phyloP scores from a whole-genome alignment of 2,113 vertebrate genomes.

The Bothrops jararaca region DNA sequence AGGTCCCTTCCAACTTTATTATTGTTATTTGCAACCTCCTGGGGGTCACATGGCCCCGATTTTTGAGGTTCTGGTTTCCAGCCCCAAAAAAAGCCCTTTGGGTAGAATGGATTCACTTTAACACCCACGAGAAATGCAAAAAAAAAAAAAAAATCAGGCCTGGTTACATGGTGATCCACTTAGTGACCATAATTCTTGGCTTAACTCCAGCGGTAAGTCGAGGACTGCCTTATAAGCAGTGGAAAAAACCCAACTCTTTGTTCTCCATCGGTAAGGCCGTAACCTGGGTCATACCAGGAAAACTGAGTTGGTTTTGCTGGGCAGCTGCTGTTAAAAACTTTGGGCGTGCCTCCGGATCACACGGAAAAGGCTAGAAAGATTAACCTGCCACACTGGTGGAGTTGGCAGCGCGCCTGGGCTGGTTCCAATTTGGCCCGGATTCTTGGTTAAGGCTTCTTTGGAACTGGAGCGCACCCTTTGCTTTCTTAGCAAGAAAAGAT shows the following conservation, averaged over 20 bases:
- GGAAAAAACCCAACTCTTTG: not conserved
- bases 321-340: not conserved
- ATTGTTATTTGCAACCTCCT: not conserved
- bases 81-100: not conserved
- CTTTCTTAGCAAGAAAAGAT: not conserved
- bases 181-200: not conserved
- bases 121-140: not conserved
- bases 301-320: not conserved
- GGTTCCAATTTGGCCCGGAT: not conserved
- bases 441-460: not conserved
- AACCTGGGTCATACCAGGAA: not conserved
- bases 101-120: not conserved
- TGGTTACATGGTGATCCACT: not conserved
- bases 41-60: not conserved
- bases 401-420: not conserved
- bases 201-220: not conserved
- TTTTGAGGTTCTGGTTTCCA: not conserved
- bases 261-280: not conserved
- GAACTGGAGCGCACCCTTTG: fast-evolving
- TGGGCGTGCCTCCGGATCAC: not conserved
- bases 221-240: not conserved
- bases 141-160: not conserved
- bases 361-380: not conserved
- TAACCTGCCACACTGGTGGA: not conserved
- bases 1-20: too few species aligned